Conservation (phyloP, 2,888 invertebrate genomes). For the Harpalus rubripes region DNA sequence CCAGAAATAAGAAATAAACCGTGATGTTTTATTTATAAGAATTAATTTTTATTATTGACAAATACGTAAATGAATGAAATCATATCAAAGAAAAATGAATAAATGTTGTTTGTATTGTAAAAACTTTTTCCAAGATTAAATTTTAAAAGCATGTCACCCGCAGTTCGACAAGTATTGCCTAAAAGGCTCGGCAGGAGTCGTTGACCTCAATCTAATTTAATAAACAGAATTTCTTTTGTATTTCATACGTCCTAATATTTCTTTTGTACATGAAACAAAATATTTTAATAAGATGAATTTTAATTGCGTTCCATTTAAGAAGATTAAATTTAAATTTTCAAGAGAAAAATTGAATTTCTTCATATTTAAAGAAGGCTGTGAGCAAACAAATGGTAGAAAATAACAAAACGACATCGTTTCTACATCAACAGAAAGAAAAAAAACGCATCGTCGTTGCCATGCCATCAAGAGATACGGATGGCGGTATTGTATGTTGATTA, state of each 20-base stretch:
- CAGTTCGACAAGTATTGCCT: neutral
- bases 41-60: too few relatives aligned
- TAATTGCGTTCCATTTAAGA: slow-evolving; percentile 9
- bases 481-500: slow-evolving; percentile 49
- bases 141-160: neutral
- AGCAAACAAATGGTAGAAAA: slow-evolving; percentile 46
- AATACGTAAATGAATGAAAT: too few relatives aligned
- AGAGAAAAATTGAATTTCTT: slow-evolving; percentile 17
- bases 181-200: neutral
- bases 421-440: slow-evolving; percentile 32
- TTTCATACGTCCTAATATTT: neutral
- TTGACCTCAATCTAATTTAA: neutral
- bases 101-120: too few relatives aligned
- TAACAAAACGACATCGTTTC: slow-evolving; percentile 45
- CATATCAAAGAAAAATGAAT: too few relatives aligned
- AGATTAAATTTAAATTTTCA: slow-evolving; percentile 21
- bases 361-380: slow-evolving; percentile 23
- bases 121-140: neutral
- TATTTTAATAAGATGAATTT: slow-evolving; percentile 1
- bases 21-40: too few relatives aligned
- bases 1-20: too few relatives aligned
- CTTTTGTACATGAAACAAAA: neutral
- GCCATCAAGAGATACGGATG: slow-evolving; percentile 36
- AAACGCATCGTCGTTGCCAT: slow-evolving; percentile 15
- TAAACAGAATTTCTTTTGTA: neutral